Evolutionary conservation across 1,140 invertebrate genomes (phyloP).

Genomic region (Coboldia fuscipes): DNA sequence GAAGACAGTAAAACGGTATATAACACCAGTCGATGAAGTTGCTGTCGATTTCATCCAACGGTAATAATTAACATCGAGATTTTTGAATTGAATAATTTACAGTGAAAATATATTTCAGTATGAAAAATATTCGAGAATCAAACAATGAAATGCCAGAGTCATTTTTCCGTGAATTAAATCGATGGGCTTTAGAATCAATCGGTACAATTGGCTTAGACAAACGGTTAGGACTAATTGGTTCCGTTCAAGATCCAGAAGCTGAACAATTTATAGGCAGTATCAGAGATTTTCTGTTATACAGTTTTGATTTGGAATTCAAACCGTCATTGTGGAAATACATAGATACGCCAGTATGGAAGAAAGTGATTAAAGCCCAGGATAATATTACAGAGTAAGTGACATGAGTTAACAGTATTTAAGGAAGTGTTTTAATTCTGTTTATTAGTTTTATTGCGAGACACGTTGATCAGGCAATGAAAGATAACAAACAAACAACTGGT

Average conservation of each 20-base stretch:
- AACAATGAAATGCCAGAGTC: constrained; percentile 26
- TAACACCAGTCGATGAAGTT: constrained; percentile 20
- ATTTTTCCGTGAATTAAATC: constrained; percentile 34
- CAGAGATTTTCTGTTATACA: constrained; percentile 31
- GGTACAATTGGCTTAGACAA: constrained; percentile 37
- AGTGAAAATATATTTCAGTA: constrained; percentile 13
- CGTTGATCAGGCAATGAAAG: constrained; percentile 1
- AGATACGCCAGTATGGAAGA: constrained; percentile 26
- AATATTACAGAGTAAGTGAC: constrained; percentile 8
- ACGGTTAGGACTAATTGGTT: constrained; percentile 29
- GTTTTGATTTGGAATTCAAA: constrained; percentile 29
- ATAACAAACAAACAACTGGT: constrained; percentile 12
- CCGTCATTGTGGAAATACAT: constrained; percentile 33
- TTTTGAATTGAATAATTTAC: neutral
- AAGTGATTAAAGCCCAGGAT: constrained; percentile 23
- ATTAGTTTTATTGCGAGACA: neutral
- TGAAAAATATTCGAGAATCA: constrained; percentile 23
- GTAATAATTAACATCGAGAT: neutral
- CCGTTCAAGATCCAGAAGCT: constrained; percentile 23
- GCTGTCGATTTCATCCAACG: constrained; percentile 15
- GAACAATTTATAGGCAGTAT: constrained; percentile 32
- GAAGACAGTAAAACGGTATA: constrained; percentile 24
- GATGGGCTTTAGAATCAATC: constrained; percentile 43
- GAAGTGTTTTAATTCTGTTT: constrained; percentile 4
- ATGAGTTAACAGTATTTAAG: neutral